Evolutionary conservation across 2,797 vertebrate genomes (phyloP), one percentile per base, ranked within the genome.

Genomic region (Astyanax mexicanus): DNA sequence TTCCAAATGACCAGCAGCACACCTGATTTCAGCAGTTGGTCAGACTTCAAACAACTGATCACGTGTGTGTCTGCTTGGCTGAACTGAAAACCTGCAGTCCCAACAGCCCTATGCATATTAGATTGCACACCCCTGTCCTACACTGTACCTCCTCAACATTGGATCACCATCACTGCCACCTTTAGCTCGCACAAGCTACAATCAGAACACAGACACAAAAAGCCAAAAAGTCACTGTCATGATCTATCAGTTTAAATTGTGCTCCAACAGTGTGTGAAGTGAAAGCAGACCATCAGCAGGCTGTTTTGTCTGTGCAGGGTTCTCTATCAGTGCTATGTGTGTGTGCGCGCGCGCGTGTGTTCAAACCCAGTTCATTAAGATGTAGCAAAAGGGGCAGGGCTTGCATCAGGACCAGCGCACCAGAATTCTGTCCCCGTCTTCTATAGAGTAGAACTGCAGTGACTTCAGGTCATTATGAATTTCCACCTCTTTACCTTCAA

Each of bases 361-460:
- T n/a, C n/a, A n/a, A n/a, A 62, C 10, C 27, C 44, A 65, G 68
- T 61, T 10, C 15, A 13, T 45, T 21, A 27, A 3, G 3, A 17
- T 57, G 29, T 13, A 40, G 25, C n/a, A n/a, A n/a, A n/a, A n/a
- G n/a, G n/a, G n/a, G n/a, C 44, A 40, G 19, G 11, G 15, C 37
- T 12, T 65, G 29, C 4, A 54, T 88, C 92, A 93, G 73, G 90
- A 93, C 96, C 97, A 98, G 78, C 97, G 94, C 37, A 98, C 97
- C 76, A 96, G 73, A 0, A 98, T 87, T 44, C 88, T 92, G 81
- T 99, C 96, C 84, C 96, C 96, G 1, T 94, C 93, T 81, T 98
- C 95, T 70, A 99, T 89, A 29, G 96, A 95, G 84, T 96, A 97
- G 81, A 96, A 98, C 81, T 95, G 90, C 57, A 99, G 89, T 1